Evolutionary conservation across 2,797 vertebrate species (phyloP).

Genomic region (Otolemur crassicaudatus): DNA sequence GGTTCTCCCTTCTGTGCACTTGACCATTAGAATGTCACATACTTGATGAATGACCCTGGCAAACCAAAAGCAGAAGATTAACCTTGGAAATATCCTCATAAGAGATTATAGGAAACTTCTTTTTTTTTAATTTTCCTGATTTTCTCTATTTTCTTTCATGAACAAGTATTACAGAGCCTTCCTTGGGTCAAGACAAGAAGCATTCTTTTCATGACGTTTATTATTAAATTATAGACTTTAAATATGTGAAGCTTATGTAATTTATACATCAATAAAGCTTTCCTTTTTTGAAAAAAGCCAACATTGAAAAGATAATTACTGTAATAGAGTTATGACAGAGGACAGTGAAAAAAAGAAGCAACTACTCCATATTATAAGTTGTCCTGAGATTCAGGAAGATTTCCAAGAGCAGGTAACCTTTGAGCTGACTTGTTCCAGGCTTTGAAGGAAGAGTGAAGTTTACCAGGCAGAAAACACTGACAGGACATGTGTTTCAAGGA

Average conservation of each 20-base stretch:
- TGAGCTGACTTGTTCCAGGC: neutral
- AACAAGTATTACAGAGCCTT: neutral
- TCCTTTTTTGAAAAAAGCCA: neutral
- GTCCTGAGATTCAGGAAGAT: neutral
- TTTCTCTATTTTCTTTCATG: slow-evolving; percentile 13
- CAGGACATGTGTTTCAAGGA: neutral
- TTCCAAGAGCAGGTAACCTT: neutral
- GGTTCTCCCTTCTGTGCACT: rapidly evolving
- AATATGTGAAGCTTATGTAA: neutral
- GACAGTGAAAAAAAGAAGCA: neutral
- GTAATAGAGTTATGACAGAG: neutral
- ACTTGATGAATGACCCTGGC: neutral
- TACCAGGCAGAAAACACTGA: neutral
- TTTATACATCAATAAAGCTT: neutral
- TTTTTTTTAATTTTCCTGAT: neutral
- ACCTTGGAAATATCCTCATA: neutral
- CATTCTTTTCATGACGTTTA: neutral
- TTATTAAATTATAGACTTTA: neutral
- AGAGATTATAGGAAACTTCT: neutral
- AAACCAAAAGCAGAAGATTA: neutral
- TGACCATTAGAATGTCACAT: neutral
- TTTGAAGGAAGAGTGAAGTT: neutral
- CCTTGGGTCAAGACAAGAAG: neutral
- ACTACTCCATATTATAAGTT: neutral
- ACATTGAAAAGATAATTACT: neutral